phyloP scores from a whole-genome alignment of 2,888 invertebrate species.

The Pedicia rivosa region DNA sequence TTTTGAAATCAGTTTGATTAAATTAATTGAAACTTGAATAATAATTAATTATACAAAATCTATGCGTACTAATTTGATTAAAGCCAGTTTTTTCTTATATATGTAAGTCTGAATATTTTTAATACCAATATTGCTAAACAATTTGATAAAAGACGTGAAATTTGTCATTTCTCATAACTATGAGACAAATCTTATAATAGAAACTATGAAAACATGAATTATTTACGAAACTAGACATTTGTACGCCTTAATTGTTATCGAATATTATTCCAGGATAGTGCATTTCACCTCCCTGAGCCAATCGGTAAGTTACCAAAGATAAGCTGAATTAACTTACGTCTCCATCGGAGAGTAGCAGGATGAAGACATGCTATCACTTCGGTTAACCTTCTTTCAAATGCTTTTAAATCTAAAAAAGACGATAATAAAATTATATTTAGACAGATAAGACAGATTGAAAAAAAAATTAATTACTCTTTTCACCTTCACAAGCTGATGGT shows the following conservation, averaged over 20 bases:
- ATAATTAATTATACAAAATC: too few relatives aligned
- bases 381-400: constrained; percentile 90
- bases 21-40: too few relatives aligned
- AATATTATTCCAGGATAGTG: too few relatives aligned
- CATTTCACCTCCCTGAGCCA: too few relatives aligned
- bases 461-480: constrained; percentile 14
- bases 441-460: constrained; percentile 7
- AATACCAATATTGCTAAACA: too few relatives aligned
- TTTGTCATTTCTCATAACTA: too few relatives aligned
- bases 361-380: constrained; percentile 94
- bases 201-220: constrained; percentile 4
- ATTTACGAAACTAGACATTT: too few relatives aligned
- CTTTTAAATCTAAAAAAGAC: constrained; percentile 75
- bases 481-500: constrained; percentile 86
- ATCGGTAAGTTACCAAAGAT: too few relatives aligned
- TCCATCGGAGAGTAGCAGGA: constrained; percentile 89
- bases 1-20: too few relatives aligned
- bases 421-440: constrained; percentile 13
- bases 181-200: constrained; percentile 6
- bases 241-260: too few relatives aligned
- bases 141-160: too few relatives aligned
- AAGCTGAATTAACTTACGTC: too few relatives aligned
- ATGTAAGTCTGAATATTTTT: background rate
- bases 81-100: background rate
- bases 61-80: background rate